Percentiles rank a stretch among this genome's conserved stretches.
Conservation (phyloP, 2,888 invertebrate species). For the Linnaemya vulpina region DNA sequence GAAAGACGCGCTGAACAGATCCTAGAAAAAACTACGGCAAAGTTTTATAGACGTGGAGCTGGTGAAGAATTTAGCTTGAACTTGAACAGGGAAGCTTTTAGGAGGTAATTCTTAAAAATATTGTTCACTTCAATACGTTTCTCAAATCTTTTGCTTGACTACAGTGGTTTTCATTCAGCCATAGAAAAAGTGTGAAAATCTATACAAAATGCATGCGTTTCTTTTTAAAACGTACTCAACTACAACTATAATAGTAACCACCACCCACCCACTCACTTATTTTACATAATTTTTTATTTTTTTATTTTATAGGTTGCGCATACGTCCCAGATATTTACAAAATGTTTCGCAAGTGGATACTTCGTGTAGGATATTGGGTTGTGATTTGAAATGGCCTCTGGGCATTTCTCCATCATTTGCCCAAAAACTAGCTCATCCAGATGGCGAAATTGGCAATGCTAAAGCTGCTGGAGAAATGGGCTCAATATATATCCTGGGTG, state of each 20-base stretch:
- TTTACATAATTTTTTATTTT: neutral
- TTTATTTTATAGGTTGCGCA: conserved; percentile 81
- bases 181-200: neutral
- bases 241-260: too few relatives aligned
- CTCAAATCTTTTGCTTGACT: too few relatives aligned
- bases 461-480: conserved; percentile 91
- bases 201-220: too few relatives aligned
- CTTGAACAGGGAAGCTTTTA: conserved; percentile 90
- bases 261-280: too few relatives aligned
- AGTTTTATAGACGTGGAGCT: conserved; percentile 94
- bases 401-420: conserved; percentile 95
- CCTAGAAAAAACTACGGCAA: conserved; percentile 88
- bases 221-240: too few relatives aligned
- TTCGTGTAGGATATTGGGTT: conserved; percentile 86
- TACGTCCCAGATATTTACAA: conserved; percentile 90
- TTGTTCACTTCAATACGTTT: too few relatives aligned
- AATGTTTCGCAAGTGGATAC: conserved; percentile 88
- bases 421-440: conserved; percentile 95
- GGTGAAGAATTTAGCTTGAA: conserved; percentile 89
- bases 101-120: conserved; percentile 82
- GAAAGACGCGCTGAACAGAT: conserved; percentile 87
- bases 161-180: neutral
- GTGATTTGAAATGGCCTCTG: conserved; percentile 87
- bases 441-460: conserved; percentile 93
- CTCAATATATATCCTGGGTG: conserved; percentile 92